Conservation (phyloP, 2,797 vertebrate species). For the Macrochelys suwanniensis region DNA sequence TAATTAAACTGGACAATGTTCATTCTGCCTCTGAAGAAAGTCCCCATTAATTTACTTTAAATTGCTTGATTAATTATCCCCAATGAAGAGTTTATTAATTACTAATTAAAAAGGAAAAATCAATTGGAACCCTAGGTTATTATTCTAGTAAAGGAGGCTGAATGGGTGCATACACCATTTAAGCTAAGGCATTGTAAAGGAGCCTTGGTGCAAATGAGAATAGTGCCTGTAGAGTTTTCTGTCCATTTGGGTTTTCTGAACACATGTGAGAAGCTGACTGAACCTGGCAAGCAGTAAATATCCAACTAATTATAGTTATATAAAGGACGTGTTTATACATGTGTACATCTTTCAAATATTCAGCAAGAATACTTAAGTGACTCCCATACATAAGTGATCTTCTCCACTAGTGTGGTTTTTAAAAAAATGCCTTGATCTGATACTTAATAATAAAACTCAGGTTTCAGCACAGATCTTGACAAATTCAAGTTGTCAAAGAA, state of each 20-base stretch:
- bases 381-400: constrained; percentile 51
- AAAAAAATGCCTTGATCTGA: not conserved
- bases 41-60: not conserved
- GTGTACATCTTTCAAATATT: not conserved
- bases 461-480: constrained; percentile 74
- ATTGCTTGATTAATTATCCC: constrained; percentile 13
- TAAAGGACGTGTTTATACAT: not conserved
- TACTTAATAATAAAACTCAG: constrained; percentile 43
- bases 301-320: not conserved
- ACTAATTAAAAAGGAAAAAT: constrained; percentile 22
- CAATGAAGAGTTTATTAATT: not conserved
- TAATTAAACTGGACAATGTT: not conserved
- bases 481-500: constrained; percentile 77
- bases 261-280: not conserved
- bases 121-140: not conserved
- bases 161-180: not conserved
- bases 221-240: constrained; percentile 23
- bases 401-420: not conserved
- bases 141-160: constrained; percentile 19
- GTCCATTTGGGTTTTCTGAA: not conserved
- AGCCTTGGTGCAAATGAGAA: not conserved
- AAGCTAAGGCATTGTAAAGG: not conserved
- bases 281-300: not conserved
- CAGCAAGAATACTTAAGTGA: not conserved
- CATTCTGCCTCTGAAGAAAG: not conserved